Evolutionary conservation across 2,797 vertebrate genomes (phyloP), one percentile per base, ranked within the genome.

Genomic region (Scomberomorus guttatus): DNA sequence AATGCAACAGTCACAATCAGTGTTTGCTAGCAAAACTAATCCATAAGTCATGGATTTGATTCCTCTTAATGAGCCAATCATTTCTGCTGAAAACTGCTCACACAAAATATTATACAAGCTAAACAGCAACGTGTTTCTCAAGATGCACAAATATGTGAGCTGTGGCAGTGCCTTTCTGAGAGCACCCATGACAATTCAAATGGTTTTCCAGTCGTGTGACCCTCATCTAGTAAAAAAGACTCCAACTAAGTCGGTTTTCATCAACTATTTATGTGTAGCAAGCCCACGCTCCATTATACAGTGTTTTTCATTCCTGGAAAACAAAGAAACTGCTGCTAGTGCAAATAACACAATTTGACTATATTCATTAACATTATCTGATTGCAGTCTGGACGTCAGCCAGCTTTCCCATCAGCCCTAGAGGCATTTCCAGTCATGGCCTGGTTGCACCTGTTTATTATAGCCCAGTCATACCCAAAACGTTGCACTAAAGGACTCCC

Each of bases 321-420:
- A 90, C 82, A 87, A 74, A 52, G 39, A 81, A 81, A 59, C 57
- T 42, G 70, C 82, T 69, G 60, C 80, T 39, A 2, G 13, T 44
- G 32, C 80, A 83, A 90, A 84, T 55, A 59, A 66, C n/a, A 48
- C 73, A 7, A 27, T 81, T 89, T 81, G 48, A 80, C 77, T 14
- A 60, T 46, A 77, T 87, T 89, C 84, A 82, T 90, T 81, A 84
- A 74, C 79, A 72, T 86, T 81, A 92, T 84, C 82, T 80, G 87
- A 90, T 79, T 72, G 74, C 60, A 37, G 78, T 3, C 69, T 91
- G 89, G 89, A 81, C 25, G 63, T 44, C 57, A 50, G 89, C 89
- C 89, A 89, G 77, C 13, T 18, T 75, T 86, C 89, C 82, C 85
- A 86, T 90, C 87, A 82, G 81, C 82, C 86, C 81, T 29, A 20